Evolutionary conservation across 2,888 invertebrate species (phyloP).

Genomic region (Phortica magna): DNA sequence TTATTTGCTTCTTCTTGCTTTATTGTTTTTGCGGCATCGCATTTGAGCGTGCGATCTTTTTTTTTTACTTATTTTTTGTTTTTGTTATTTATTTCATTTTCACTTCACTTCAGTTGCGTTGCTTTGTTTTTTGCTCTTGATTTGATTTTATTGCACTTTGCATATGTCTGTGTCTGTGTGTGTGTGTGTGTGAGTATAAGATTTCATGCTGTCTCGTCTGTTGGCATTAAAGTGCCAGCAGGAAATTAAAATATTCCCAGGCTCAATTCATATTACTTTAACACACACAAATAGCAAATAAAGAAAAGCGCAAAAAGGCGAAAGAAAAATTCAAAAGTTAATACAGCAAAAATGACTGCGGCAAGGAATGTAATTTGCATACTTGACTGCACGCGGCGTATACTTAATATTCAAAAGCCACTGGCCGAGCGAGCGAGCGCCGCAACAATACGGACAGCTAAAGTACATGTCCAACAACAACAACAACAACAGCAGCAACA

Average conservation of each 20-base stretch:
- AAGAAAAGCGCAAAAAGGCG: background rate
- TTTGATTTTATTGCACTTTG: constrained; percentile 3
- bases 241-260: constrained; percentile 21
- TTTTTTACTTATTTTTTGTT: constrained; percentile 5
- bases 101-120: background rate
- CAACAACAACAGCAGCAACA: constrained; percentile 31
- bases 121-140: background rate
- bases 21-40: constrained; percentile 55
- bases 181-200: background rate
- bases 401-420: constrained; percentile 27
- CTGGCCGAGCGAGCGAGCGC: constrained; percentile 57
- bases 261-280: constrained; percentile 8
- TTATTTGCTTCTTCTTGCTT: constrained; percentile 57
- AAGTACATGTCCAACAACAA: constrained; percentile 39
- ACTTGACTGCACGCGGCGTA: constrained; percentile 30
- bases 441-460: constrained; percentile 60
- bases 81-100: constrained; percentile 14
- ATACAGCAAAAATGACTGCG: background rate
- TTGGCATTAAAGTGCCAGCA: background rate
- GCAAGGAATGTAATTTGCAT: constrained; percentile 15
- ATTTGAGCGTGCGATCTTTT: constrained; percentile 28
- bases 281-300: background rate
- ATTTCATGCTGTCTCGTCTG: background rate
- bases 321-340: background rate
- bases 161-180: background rate